Percentiles rank a stretch among this genome's conserved stretches.
phyloP scores from a whole-genome alignment of 2,888 invertebrate species.

The Cephus nigrinus region DNA sequence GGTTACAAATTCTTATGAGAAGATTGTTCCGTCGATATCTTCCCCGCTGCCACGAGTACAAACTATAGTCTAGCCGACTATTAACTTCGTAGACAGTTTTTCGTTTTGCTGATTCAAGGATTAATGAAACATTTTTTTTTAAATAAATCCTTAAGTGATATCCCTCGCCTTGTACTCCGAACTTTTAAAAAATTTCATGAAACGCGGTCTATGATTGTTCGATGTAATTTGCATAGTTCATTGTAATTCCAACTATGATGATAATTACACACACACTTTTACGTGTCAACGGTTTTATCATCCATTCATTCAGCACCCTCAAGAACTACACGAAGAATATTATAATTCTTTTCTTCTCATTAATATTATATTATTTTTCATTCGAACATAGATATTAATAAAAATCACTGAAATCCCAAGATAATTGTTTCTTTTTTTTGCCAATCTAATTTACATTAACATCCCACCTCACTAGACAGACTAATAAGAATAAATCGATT shows the following conservation, averaged over 20 bases:
- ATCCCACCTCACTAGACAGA: background rate
- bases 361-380: slow-evolving; percentile 40
- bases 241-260: too few relatives aligned
- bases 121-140: background rate
- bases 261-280: too few relatives aligned
- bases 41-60: background rate
- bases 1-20: background rate
- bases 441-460: background rate
- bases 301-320: slow-evolving; percentile 26
- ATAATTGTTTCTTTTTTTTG: slow-evolving; percentile 21
- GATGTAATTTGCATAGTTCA: background rate
- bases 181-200: background rate
- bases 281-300: background rate
- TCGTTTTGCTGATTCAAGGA: background rate
- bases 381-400: slow-evolving; percentile 50
- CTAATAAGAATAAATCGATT: background rate
- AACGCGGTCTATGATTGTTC: background rate
- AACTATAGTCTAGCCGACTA: background rate
- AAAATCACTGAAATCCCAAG: slow-evolving; percentile 51
- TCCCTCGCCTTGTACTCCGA: background rate
- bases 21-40: background rate
- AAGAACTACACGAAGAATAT: slow-evolving; percentile 11
- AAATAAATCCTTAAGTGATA: background rate
- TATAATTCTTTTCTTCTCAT: background rate
- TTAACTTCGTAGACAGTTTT: background rate